Conservation (phyloP, 2,113 vertebrate species). For the Craseonycteris thonglongyai region DNA sequence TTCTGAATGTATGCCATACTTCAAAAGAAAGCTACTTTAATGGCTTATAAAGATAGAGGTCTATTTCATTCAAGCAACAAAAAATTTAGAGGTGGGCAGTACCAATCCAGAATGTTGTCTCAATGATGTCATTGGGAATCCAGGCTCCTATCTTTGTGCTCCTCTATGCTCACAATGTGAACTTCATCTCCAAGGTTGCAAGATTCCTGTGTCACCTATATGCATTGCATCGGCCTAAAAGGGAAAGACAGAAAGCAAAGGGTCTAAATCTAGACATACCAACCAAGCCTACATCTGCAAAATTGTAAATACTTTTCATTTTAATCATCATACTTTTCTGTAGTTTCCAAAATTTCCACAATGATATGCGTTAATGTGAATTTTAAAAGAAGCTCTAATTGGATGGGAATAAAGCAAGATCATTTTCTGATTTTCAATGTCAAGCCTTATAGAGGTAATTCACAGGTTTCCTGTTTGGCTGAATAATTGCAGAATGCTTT, state of each 20-base stretch:
- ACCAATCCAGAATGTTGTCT: background rate
- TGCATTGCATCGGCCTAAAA: background rate
- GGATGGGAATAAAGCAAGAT: slow-evolving; percentile 8
- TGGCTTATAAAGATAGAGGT: background rate
- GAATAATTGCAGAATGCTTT: slow-evolving; percentile 3
- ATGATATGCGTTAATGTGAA: background rate
- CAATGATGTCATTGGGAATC: background rate
- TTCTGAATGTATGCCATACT: background rate
- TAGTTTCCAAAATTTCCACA: background rate
- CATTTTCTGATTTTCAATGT: slow-evolving; percentile 23
- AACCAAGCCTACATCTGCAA: background rate
- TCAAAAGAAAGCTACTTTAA: background rate
- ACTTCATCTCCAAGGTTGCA: background rate
- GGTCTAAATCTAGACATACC: background rate
- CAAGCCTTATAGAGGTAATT: background rate
- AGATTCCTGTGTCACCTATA: background rate
- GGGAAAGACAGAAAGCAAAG: background rate
- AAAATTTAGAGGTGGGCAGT: background rate
- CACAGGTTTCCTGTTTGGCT: background rate
- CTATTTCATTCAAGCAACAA: background rate
- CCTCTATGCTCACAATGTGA: background rate
- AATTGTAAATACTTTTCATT: background rate
- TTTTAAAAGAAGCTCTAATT: slow-evolving; percentile 14
- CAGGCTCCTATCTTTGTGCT: background rate
- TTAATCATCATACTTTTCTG: background rate